Conservation (phyloP, 1,140 invertebrate species). For the Trinorchestia longiramus region DNA sequence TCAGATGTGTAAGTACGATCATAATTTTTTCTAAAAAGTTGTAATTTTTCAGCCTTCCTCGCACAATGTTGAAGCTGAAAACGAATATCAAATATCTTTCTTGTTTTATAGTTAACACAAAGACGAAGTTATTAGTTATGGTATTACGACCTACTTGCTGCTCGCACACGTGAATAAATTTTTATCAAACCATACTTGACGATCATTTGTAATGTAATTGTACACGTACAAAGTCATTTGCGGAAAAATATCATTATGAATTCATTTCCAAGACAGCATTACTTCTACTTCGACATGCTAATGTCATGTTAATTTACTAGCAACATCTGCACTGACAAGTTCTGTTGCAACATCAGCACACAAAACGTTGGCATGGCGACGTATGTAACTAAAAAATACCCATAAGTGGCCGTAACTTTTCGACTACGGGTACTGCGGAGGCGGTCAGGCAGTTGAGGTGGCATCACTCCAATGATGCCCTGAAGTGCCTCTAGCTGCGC, state of each 20-base stretch:
- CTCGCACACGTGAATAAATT: background rate
- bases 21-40: no score
- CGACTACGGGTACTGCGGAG: background rate
- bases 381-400: background rate
- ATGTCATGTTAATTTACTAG: background rate
- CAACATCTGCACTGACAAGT: background rate
- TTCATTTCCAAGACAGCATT: no score
- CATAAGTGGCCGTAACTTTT: background rate
- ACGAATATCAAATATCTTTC: background rate
- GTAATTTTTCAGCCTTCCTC: no score
- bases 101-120: background rate
- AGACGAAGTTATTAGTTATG: background rate
- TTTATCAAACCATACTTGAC: background rate
- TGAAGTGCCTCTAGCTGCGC: background rate
- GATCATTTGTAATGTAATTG: background rate
- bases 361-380: background rate
- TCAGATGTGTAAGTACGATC: no score
- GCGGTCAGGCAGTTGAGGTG: background rate
- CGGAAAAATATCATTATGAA: no score
- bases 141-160: background rate
- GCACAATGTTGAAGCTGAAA: background rate
- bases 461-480: background rate
- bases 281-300: background rate
- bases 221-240: background rate
- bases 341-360: background rate